Evolutionary conservation across 92 coral and sea anemone species (phyloP).

Genomic region (Phenganax subtilis): DNA sequence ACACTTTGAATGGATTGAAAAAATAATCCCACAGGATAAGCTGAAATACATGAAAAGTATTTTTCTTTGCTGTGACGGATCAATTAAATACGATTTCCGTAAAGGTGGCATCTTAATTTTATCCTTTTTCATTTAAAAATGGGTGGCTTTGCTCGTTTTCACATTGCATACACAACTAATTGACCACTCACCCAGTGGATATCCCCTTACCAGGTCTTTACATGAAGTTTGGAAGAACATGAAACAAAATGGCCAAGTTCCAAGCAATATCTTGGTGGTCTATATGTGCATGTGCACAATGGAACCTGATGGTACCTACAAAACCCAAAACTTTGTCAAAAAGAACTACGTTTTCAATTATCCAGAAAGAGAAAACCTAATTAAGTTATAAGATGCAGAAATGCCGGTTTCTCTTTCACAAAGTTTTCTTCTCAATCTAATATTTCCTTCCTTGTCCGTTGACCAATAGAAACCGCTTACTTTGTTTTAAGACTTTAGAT

Average conservation of each 20-base stretch:
- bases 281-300: too few relatives aligned
- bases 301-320: too few relatives aligned
- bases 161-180: neutral
- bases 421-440: neutral
- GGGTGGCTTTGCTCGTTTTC: neutral
- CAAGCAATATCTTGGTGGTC: too few relatives aligned
- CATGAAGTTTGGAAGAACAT: too few relatives aligned
- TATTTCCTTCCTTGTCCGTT: conserved; percentile 12
- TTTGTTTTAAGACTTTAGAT: neutral
- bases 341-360: too few relatives aligned
- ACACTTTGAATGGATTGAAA: neutral
- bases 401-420: conserved; percentile 1
- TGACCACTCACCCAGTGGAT: neutral
- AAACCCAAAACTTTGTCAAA: too few relatives aligned
- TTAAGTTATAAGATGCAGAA: neutral
- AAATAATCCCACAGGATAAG: conserved; percentile 1
- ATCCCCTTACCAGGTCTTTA: too few relatives aligned
- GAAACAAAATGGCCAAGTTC: too few relatives aligned
- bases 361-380: neutral
- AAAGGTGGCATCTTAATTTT: conserved; percentile 5
- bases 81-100: conserved; percentile 2
- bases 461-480: neutral
- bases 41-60: neutral
- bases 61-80: conserved; percentile 15
- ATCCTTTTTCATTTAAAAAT: neutral